A percentile compares a stretch with the other conserved stretches of the same genome.
Conservation (phyloP, 2,888 invertebrate species). For the Girardia tigrina region DNA sequence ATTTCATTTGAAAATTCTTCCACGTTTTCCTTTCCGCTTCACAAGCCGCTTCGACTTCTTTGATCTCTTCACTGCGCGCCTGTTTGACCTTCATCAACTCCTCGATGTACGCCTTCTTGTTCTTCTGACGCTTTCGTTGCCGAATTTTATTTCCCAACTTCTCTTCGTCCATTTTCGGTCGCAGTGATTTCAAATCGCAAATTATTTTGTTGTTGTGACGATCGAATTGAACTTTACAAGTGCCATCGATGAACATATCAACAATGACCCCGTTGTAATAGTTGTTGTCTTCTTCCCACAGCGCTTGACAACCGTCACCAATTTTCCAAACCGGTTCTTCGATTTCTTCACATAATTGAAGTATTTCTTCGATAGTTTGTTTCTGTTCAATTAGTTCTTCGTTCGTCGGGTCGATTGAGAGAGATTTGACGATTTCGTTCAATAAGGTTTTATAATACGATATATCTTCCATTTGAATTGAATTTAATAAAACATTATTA, state of each 20-base stretch:
- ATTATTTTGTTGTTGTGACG: neutral
- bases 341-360: neutral
- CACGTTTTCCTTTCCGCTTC: neutral
- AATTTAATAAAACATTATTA: too few species aligned
- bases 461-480: neutral
- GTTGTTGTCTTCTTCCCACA: neutral
- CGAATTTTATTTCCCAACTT: neutral
- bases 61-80: neutral
- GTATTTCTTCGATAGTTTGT: neutral
- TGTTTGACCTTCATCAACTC: neutral
- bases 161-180: constrained; percentile 11
- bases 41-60: neutral
- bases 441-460: neutral
- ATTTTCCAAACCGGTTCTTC: constrained; percentile 5
- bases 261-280: neutral
- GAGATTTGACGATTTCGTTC: neutral
- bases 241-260: neutral
- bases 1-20: neutral
- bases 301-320: neutral
- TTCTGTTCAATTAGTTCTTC: constrained; percentile 16
- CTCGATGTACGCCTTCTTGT: neutral
- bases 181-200: constrained; percentile 4
- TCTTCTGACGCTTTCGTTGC: neutral
- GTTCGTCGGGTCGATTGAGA: neutral
- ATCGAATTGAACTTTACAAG: constrained; percentile 23